These are phyloP conservation scores for Antheraea yamamai DNA, from an alignment of 2,888 invertebrate genomes.

Conservation along the genomic window DNA sequence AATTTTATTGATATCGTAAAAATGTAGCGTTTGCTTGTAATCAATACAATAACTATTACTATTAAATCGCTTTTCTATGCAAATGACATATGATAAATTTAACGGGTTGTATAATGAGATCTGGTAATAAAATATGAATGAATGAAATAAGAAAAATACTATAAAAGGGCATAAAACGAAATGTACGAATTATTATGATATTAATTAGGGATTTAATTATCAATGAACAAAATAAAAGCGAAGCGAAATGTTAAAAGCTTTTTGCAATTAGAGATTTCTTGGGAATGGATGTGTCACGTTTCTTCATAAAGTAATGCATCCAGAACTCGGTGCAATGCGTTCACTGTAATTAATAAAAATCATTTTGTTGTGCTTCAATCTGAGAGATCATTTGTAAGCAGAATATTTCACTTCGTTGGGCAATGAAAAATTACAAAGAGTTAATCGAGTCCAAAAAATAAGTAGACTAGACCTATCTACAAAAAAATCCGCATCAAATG, in stretches of 20 bases:
- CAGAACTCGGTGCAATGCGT: neutral
- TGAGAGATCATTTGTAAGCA: neutral
- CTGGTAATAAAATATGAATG: constrained; percentile 31
- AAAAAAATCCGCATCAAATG: too few species aligned
- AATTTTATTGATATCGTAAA: constrained; percentile 51
- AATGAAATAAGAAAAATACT: constrained; percentile 29
- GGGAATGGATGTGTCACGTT: constrained; percentile 31
- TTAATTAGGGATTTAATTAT: constrained; percentile 37
- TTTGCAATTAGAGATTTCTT: constrained; percentile 35
- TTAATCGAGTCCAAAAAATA: too few species aligned
- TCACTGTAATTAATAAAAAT: constrained; percentile 13
- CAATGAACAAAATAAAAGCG: constrained; percentile 33
- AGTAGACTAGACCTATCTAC: too few species aligned
- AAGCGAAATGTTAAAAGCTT: constrained; percentile 43
- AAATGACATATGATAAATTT: constrained; percentile 39
- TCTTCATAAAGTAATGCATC: constrained; percentile 17
- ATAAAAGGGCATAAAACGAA: constrained; percentile 26
- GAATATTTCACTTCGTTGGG: neutral
- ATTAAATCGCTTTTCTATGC: constrained; percentile 43
- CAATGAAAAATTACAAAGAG: too few species aligned
- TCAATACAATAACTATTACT: constrained; percentile 38
- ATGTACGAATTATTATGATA: constrained; percentile 25
- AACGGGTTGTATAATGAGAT: constrained; percentile 35
- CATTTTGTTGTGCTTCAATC: neutral
- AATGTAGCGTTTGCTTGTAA: constrained; percentile 40